Base-by-base conservation (phyloP, 2,113 vertebrate genomes). In the Triplophysa tibetana region DNA sequence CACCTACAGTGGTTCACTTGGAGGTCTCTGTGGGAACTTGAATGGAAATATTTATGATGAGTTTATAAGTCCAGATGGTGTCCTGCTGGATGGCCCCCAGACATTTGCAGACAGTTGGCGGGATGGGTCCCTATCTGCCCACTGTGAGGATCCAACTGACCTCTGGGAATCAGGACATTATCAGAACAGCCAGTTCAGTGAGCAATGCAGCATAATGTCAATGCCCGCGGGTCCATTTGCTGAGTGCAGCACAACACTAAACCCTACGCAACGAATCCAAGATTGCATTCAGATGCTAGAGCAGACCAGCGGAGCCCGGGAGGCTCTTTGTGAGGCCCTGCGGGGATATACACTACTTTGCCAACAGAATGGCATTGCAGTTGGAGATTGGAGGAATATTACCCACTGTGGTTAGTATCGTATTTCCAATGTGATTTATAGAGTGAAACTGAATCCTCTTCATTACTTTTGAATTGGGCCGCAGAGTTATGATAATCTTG, bases 31-130 rank as follows among this genome's bases (percentile, higher is more conserved):
- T 77, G 91, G 91, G 14, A 75, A 91, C 16, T 87, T 88, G 70
- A 91, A 88, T 64, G 82, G 84, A 29, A 13, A 68, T 0, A 76
- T 0, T 0, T 3, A 45, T 0, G 90, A 92, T 5, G 91, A 92
- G 19, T 90, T 91, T 60, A 48, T 11, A 11, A 88, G 84, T 13
- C 88, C 89, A 9, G 85, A 4, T 0, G 88, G 89, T 6, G 13
- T 70, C 11, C 56, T 87, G 24, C 64, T 88, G 0, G 54, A 79
- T n/a, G 85, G 50, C 45, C 74, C 89, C 13, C 84, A 86, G 17
- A 61, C 1, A 0, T 92, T 92, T 85, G 90, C 88, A 2, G 87
- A 92, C 83, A 92, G 91, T 0, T 92, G 91, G 91, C 77, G 89
- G 62, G 76, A 21, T 26, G 89, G 90, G 1, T 85, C 86, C 13